phyloP scores from a whole-genome alignment of 2,113 vertebrate species.

The Cheilinus undulatus region DNA sequence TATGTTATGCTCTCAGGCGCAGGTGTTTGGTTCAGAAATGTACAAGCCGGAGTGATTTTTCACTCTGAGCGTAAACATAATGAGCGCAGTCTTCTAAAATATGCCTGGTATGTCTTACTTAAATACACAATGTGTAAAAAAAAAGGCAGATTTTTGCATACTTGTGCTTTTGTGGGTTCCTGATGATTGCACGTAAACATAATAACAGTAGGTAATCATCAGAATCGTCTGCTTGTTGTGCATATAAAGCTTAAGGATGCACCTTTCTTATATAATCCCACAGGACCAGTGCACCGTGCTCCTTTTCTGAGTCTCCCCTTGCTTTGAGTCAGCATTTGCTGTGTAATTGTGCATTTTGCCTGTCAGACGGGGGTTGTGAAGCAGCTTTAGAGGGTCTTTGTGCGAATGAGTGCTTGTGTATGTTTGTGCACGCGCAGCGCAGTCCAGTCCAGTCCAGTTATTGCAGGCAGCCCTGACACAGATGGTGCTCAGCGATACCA shows the following conservation, averaged over 20 bases:
- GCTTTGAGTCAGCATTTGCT: constrained; percentile 74
- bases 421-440: constrained; percentile 22
- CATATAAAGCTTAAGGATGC: not conserved
- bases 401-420: constrained; percentile 13
- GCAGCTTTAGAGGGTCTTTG: constrained; percentile 2
- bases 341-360: constrained; percentile 56
- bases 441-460: constrained; percentile 86
- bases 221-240: not conserved
- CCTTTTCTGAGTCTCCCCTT: not conserved
- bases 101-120: constrained; percentile 21
- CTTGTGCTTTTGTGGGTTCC: not conserved
- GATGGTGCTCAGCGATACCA: constrained; percentile 86
- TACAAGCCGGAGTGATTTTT: constrained; percentile 34
- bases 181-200: not conserved
- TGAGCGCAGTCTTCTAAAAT: constrained; percentile 18
- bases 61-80: constrained; percentile 39
- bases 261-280: too few species aligned
- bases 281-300: not conserved
- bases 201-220: not conserved
- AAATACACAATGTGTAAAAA: not conserved
- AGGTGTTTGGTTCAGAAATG: constrained; percentile 18
- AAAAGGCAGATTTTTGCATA: not conserved
- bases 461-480: constrained; percentile 86
- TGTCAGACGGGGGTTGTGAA: constrained; percentile 24
- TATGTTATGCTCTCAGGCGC: constrained; percentile 1